Evolutionary conservation across 2,888 invertebrate genomes (phyloP), one percentile per base, ranked within the genome.

Genomic region (Drosophila parthenogenetica): DNA sequence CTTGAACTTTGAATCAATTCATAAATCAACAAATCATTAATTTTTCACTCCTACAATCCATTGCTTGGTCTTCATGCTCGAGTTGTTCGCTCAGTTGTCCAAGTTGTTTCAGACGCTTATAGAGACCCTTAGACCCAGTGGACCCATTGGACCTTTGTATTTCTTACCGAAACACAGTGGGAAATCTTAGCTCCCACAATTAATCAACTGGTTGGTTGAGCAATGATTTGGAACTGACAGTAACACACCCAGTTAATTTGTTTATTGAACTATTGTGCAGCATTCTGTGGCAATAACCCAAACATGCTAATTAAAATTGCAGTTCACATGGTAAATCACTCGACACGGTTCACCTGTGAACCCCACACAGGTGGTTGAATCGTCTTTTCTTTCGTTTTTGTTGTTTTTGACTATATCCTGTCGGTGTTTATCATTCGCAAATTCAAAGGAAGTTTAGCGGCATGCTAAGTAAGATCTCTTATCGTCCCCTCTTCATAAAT

Each of bases 21-120:
- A 90, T 91, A 91, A 90, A 90, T 90, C 90, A 90, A 90, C 91
- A 91, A 83, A 87, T 89, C 90, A 90, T 90, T 90, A 89, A 89
- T 88, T 87, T 81, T 82, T 71, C 77, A 87, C 88, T 89, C 77
- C 83, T 61, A 67, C 66, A 68, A 82, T 42, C 79, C 72, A 48
- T 45, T 69, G 65, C 29, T 16, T 16, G 22, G 3, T 50, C 35
- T 60, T 70, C 65, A 69, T 62, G 67, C 57, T 67, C 66, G 68
- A 72, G 51, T 53, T 73, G 65, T 35, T 62, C 22, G 22, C 22
- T 22, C 22, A 22, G 22, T 22, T 22, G 22, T 22, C 53, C 16
- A 11, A 29, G 32, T 65, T 76, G 60, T 71, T 11, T 17, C 51
- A 49, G 53, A 50, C 57, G 51, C 53, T 46, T 45, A 25, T 29